phyloP scores from a whole-genome alignment of 2,888 invertebrate genomes.

The Orthonychiurus folsomi region DNA sequence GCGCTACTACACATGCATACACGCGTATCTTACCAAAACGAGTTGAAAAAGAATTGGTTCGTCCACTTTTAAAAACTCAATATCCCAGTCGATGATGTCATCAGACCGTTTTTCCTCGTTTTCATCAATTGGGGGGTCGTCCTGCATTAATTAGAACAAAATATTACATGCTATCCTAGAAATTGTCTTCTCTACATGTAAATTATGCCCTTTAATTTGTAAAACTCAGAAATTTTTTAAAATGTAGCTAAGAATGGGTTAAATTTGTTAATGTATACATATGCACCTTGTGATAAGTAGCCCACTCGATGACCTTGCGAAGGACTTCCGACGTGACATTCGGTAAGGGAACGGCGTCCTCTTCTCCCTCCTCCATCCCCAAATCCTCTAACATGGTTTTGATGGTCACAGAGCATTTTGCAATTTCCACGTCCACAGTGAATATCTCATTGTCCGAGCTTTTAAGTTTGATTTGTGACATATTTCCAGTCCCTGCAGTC shows the following conservation, averaged over 20 bases:
- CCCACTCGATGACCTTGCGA: conserved; percentile 69
- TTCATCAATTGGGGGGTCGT: conserved; percentile 20
- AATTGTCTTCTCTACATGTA: not conserved
- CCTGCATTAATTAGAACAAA: not conserved
- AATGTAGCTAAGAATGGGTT: no score
- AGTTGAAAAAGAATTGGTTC: conserved; percentile 93
- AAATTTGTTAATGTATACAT: conserved; percentile 43
- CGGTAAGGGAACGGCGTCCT: conserved; percentile 74
- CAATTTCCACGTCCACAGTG: conserved; percentile 22
- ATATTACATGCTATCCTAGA: not conserved
- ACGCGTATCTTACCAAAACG: conserved; percentile 54
- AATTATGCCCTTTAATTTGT: not conserved
- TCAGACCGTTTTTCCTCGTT: conserved; percentile 66
- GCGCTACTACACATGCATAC: not conserved
- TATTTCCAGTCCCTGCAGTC: no score
- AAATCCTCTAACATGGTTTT: conserved; percentile 32
- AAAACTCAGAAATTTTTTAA: no score
- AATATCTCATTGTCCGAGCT: conserved; percentile 25
- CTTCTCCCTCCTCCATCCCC: conserved; percentile 14
- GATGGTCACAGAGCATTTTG: conserved; percentile 27
- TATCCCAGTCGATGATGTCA: conserved; percentile 98
- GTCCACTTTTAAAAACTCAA: conserved; percentile 96
- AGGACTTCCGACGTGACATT: conserved; percentile 82
- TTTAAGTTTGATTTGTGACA: conserved; percentile 16
- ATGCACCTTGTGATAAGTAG: conserved; percentile 87